Conservation (phyloP, 2,888 invertebrate species). For the Alviniconcha strummeri region DNA sequence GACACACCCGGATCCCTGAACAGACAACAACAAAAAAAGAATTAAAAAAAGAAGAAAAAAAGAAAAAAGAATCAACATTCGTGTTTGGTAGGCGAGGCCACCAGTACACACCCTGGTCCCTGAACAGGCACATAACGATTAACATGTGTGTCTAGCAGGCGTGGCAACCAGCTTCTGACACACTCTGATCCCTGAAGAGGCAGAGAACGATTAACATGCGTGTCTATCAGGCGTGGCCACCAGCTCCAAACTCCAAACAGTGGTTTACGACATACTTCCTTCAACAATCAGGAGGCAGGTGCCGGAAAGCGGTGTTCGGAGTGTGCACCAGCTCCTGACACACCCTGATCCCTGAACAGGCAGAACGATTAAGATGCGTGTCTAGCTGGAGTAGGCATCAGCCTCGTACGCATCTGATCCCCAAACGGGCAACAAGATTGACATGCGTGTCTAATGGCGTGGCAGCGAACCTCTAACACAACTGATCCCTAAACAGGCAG, state of each 20-base stretch:
- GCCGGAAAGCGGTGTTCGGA: no score
- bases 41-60: no score
- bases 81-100: constrained; percentile 27
- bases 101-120: constrained; percentile 35
- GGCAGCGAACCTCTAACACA: constrained; percentile 34
- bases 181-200: constrained; percentile 28
- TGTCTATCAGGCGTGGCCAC: constrained; percentile 38
- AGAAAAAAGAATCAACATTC: no score
- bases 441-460: constrained; percentile 37
- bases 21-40: no score
- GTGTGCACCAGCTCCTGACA: constrained; percentile 15
- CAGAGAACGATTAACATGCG: constrained; percentile 10
- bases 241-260: constrained; percentile 36
- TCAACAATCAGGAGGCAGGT: no score
- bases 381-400: constrained; percentile 35
- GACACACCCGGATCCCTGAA: constrained; percentile 37
- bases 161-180: constrained; percentile 34
- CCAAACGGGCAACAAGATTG: constrained; percentile 5
- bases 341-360: constrained; percentile 8
- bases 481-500: constrained; percentile 30
- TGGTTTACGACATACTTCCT: no score
- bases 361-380: constrained; percentile 17
- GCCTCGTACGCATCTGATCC: constrained; percentile 33
- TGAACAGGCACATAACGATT: not conserved
- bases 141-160: constrained; percentile 34